Evolutionary conservation across 2,113 vertebrate species (phyloP).

Genomic region (Taurulus bubalis): DNA sequence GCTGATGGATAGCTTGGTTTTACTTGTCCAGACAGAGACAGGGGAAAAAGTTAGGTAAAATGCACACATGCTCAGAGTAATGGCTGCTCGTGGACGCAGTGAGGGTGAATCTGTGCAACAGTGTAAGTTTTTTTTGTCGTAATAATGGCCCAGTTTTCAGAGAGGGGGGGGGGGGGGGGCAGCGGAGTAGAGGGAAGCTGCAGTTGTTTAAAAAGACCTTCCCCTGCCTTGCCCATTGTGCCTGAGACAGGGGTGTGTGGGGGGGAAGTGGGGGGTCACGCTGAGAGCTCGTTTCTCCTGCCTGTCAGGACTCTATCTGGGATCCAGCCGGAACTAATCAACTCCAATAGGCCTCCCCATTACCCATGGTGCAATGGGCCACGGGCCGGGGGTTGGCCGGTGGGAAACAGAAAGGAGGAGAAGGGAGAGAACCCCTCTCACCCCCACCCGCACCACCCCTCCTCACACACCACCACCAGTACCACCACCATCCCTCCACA

Average conservation of each 20-base stretch:
- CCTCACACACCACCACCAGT: constrained; percentile 20
- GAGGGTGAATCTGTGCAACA: constrained; percentile 44
- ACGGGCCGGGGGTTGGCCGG: constrained; percentile 74
- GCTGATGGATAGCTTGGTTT: not conserved
- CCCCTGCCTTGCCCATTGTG: constrained; percentile 80
- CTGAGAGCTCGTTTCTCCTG: constrained; percentile 85
- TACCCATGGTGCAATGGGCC: constrained; percentile 85
- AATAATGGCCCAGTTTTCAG: constrained; percentile 46
- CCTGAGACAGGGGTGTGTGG: constrained; percentile 70
- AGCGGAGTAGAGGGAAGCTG: constrained; percentile 67
- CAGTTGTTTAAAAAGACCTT: constrained; percentile 85
- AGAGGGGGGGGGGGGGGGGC: not conserved
- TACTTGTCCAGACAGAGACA: constrained; percentile 11
- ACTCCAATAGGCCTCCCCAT: constrained; percentile 84
- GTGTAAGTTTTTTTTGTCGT: constrained; percentile 48
- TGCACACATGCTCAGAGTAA: not conserved
- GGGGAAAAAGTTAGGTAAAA: not conserved
- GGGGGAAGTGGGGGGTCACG: constrained; percentile 70
- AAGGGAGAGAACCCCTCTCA: constrained; percentile 18
- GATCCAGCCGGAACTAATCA: constrained; percentile 89
- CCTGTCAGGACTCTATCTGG: constrained; percentile 87
- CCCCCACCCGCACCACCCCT: constrained; percentile 7
- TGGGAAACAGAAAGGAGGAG: constrained; percentile 78
- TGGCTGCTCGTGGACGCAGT: not conserved
- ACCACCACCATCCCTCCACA: constrained; percentile 55